Evolutionary conservation across 2,113 vertebrate genomes (phyloP), one percentile per base, ranked within the genome.

Genomic region (Chascanopsetta lugubris): DNA sequence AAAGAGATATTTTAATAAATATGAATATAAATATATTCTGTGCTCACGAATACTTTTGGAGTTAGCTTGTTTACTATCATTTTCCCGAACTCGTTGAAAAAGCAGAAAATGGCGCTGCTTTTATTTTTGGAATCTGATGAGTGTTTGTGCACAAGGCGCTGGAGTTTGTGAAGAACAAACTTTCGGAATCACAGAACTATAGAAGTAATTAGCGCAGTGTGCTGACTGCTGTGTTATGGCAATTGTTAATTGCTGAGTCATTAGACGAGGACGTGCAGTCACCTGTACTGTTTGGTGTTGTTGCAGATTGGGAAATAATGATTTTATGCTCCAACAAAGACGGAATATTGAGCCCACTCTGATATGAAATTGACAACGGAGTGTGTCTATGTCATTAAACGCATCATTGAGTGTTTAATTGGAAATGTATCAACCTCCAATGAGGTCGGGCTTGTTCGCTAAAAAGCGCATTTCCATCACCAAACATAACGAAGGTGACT

Each of bases 171-270:
- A 54, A 53, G 10, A 22, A 27, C 8, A 20, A 22, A 43, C 9
- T 29, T n/a, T 21, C 24, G 27, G 26, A 24, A 30, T 21, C 12
- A 30, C 47, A 20, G 25, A 61, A 42, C 45, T 2, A 38, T 6
- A 30, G 34, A 27, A 32, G 13, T 22, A 3, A 51, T 21, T 38
- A 68, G 40, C 15, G 57, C 22, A 26, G 47, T 59, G 57, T 59
- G 51, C n/a, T 8, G 34, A 25, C 13, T 24, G 20, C 45, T 18
- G 21, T 25, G n/a, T 50, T 22, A 12, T 22, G 17, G 17, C 10
- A 43, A 24, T 12, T 58, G 15, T 6, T 42, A 47, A 24, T 47
- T 68, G 30, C 50, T 22, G 21, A 36, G 49, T 4, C 36, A 50
- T 54, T 17, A 20, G 13, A 27, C 22, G 40, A 36, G 46, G 24